Evolutionary conservation across 53 echinoderm and acorn worm genomes (phyloP), one percentile per base, ranked within the genome.

Genomic region (Antedon mediterranea): DNA sequence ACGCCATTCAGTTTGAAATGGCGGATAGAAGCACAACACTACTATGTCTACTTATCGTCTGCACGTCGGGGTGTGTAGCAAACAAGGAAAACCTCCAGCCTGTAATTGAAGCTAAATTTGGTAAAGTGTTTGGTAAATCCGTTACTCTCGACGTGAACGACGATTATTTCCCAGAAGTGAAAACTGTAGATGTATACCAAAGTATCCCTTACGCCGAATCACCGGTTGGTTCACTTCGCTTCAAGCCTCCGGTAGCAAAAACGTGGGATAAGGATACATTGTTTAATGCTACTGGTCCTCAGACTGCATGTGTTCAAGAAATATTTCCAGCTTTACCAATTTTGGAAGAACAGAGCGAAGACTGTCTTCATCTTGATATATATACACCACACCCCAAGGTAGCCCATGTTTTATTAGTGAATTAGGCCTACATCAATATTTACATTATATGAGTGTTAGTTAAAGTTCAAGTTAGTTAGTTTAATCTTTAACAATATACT

Each of bases 181-280:
- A 57, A 23, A 57, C 57, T 1, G 57, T 57, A 2, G 57, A 57
- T 57, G 57, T 23, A 11, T 92, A 82, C 33, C 78, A 34, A 77
- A 89, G 89, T 32, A 86, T 86, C 31, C 90, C 93, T 5, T 93
- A 87, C 81, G 90, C 90, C 27, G 93, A 93, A 33, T 86, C 93
- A 28, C 93, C 93, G 31, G 79, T 87, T 13, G 90, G 83, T 0
- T 71, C 78, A 30, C 83, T 85, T 31, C 86, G 88, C 27, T 91
- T 91, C 72, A 79, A 77, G 72, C 73, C 86, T 29, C 86, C 92
- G 0, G 80, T 81, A 33, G 26, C 79, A 33, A 92, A 84, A 34
- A 28, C 28, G 37, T 30, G 74, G 33, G 89, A 23, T 6, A 23
- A 84, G 87, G 79, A 81, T 26, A 89, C 75, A 31, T 14, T 73